These are phyloP conservation scores for Scolanthus callimorphus DNA, from an alignment of 92 coral and sea anemone species.

Conservation along the genomic window DNA sequence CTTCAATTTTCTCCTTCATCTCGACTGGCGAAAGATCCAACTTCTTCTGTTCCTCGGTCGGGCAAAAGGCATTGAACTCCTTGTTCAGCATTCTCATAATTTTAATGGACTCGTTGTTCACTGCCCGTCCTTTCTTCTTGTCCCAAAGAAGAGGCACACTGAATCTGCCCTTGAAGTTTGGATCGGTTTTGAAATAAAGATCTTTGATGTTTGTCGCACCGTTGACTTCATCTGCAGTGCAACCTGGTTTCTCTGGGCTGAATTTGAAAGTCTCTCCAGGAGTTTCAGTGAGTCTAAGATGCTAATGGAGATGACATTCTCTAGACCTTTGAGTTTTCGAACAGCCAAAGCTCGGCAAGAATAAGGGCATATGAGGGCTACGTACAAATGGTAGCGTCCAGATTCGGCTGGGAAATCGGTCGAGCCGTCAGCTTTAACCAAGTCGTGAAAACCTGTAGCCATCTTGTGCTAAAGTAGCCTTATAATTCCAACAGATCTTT, in stretches of 20 bases:
- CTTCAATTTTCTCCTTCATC: constrained; percentile 62
- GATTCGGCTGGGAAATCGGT: constrained; percentile 71
- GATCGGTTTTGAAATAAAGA: constrained; percentile 48
- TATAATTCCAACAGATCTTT: too few species aligned
- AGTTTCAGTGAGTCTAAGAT: constrained; percentile 74
- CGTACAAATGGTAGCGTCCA: constrained; percentile 77
- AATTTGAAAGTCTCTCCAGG: constrained; percentile 56
- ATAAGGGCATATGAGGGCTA: constrained; percentile 83
- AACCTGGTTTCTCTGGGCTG: constrained; percentile 67
- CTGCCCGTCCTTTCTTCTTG: constrained; percentile 59
- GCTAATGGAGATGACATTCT: constrained; percentile 53
- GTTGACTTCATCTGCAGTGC: constrained; percentile 72
- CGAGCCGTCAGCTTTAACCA: too few species aligned
- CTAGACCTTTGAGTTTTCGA: constrained; percentile 81
- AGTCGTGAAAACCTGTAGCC: too few species aligned
- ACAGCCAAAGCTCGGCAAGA: constrained; percentile 66
- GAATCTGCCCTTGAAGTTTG: constrained; percentile 59
- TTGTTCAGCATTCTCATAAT: constrained; percentile 77
- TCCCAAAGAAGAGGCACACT: constrained; percentile 88
- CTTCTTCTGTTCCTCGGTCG: constrained; percentile 64
- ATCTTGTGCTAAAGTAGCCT: too few species aligned
- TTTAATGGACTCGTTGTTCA: constrained; percentile 83
- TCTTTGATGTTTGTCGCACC: constrained; percentile 63
- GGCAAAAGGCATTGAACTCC: constrained; percentile 78
- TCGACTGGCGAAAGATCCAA: constrained; percentile 68